phyloP scores from a whole-genome alignment of 2,797 vertebrate species.

The Loriculus beryllinus region DNA sequence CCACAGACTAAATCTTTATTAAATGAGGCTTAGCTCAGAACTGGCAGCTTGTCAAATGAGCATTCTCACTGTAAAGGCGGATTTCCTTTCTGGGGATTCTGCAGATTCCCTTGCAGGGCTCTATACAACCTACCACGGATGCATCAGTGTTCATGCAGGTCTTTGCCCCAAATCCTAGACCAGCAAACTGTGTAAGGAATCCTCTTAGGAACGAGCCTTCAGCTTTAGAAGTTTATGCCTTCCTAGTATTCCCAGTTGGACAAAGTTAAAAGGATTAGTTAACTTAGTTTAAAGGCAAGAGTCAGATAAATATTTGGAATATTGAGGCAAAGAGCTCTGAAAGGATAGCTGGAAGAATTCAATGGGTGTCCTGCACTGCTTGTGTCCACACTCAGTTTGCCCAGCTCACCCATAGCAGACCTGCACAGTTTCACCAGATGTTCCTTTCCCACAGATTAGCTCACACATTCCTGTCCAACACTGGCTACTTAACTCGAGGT shows the following conservation, averaged over 20 bases:
- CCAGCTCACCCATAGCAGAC: background rate
- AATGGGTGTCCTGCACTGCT: background rate
- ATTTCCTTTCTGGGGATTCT: conserved; percentile 60
- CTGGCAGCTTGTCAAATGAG: conserved; percentile 71
- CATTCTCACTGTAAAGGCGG: conserved; percentile 60
- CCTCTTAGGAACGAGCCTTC: background rate
- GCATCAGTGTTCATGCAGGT: background rate
- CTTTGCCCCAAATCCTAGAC: background rate
- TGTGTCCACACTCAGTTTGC: background rate
- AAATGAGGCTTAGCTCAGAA: conserved; percentile 71
- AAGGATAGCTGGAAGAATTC: background rate
- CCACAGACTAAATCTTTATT: conserved; percentile 71
- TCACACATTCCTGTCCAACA: background rate
- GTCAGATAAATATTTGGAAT: background rate
- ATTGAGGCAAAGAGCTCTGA: background rate
- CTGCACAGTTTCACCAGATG: background rate
- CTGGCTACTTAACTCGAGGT: rapidly evolving
- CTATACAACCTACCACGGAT: background rate
- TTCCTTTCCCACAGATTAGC: background rate
- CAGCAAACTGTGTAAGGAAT: background rate
- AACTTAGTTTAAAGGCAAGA: background rate
- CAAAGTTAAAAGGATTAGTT: background rate
- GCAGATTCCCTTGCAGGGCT: conserved; percentile 46
- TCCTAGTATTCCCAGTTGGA: background rate
- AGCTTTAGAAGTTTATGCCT: background rate